Evolutionary conservation across 2,113 vertebrate genomes (phyloP).

Genomic region (Microtus montanus): DNA sequence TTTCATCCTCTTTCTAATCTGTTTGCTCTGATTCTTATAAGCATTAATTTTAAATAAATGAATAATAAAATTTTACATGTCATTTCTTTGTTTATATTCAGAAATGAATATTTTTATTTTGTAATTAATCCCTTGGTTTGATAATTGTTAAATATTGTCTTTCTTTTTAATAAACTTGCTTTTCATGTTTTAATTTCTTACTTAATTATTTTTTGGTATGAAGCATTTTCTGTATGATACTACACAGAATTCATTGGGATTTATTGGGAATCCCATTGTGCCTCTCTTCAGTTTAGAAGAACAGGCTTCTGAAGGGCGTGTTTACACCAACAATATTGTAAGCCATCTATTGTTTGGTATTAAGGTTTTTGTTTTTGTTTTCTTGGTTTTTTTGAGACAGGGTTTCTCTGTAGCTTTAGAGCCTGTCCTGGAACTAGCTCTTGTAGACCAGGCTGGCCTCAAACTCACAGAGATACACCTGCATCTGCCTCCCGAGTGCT

Average conservation of each 20-base stretch:
- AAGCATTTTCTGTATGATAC: not conserved
- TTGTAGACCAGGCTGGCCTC: no score
- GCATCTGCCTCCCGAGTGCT: no score
- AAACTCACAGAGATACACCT: no score
- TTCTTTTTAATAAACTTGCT: not conserved
- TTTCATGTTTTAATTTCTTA: not conserved
- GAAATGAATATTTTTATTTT: not conserved
- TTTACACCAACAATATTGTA: not conserved
- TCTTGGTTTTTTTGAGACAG: no score
- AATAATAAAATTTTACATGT: not conserved
- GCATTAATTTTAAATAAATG: not conserved
- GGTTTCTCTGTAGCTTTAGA: no score
- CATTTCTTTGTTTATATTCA: not conserved
- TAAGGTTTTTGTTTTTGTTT: not conserved
- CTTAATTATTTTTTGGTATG: not conserved
- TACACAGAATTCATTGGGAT: not conserved
- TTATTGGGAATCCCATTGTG: not conserved
- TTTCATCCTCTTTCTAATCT: not conserved
- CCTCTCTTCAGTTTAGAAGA: not conserved
- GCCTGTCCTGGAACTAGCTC: no score
- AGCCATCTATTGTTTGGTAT: not conserved
- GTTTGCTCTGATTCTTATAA: not conserved
- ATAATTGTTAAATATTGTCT: not conserved
- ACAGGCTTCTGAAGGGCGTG: fast-evolving
- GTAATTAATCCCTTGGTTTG: not conserved